Evolutionary conservation across 2,797 vertebrate species (phyloP), one percentile per base, ranked within the genome.

Genomic region (Atherinosoma microstoma): DNA sequence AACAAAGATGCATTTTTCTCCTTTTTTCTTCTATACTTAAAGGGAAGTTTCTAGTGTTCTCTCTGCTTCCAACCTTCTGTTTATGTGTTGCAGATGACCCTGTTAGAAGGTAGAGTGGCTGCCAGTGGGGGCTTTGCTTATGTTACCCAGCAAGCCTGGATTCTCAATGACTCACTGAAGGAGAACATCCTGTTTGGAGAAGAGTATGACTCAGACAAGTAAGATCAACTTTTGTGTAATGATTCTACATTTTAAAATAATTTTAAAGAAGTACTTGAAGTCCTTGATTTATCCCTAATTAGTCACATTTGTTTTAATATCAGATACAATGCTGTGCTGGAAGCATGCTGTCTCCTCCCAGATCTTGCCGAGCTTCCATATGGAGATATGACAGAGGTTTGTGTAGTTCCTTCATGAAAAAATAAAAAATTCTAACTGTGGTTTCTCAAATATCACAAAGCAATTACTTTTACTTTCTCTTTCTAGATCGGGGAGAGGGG

Each of bases 311-410:
- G 15, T 78, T 79, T 82, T 4, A 1, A 83, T 58, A 18, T 74
- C 76, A 96, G 95, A 87, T 96, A 96, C 78, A 63, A 87, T 24
- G 58, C 84, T 11, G 93, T 95, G 64, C 83, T 96, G 80, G 92
- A 95, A 64, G 93, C 94, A 38, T 96, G 95, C 90, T 95, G 95
- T 87, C 93, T 96, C 58, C 71, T 93, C 75, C 92, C 89, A 51
- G 96, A 96, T 84, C 89, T 96, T 29, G 70, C 80, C 61, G 94
- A 93, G 63, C 90, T 96, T 34, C 94, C 95, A 29, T 93, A 92
- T 42, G 93, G 95, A 70, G 96, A 96, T 84, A 94, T 95, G 94
- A 96, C 96, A 40, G 96, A 96, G 94, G 96, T 96, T 93, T 22
- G 58, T 36, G 20, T 67, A 1, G 2, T 61, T 64, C 67, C 27